A percentile compares a stretch with the other conserved stretches of the same genome.
Conservation (phyloP, 2,113 vertebrate genomes). For the Urocynchramus pylzowi region DNA sequence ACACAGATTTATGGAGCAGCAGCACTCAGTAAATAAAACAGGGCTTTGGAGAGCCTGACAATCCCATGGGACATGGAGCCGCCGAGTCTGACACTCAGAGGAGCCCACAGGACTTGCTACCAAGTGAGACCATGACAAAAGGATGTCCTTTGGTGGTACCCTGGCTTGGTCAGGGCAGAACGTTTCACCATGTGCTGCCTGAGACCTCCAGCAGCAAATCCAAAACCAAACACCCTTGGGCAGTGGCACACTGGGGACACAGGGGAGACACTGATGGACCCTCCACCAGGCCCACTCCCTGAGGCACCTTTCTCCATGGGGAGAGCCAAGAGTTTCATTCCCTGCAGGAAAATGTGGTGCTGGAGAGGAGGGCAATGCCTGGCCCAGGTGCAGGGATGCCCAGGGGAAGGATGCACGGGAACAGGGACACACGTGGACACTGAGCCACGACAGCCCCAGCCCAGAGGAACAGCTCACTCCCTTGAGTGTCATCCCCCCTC, state of each 20-base stretch:
- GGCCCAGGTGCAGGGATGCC: not conserved
- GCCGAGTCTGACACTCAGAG: not conserved
- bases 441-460: not conserved
- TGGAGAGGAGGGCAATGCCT: not conserved
- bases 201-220: not conserved
- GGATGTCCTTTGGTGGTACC: not conserved
- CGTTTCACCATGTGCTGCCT: not conserved
- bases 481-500: not conserved
- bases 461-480: not conserved
- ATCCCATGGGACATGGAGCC: not conserved
- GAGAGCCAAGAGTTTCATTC: not conserved
- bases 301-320: not conserved
- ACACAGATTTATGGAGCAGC: not conserved
- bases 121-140: not conserved
- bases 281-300: not conserved
- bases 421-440: not conserved
- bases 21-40: not conserved
- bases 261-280: fast-evolving
- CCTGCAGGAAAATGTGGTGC: not conserved
- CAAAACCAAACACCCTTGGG: not conserved
- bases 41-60: not conserved
- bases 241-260: fast-evolving
- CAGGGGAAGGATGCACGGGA: fast-evolving
- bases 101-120: not conserved
- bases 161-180: not conserved